Conservation (phyloP, 2,888 invertebrate genomes). For the Xanthorhoe spadicearia region DNA sequence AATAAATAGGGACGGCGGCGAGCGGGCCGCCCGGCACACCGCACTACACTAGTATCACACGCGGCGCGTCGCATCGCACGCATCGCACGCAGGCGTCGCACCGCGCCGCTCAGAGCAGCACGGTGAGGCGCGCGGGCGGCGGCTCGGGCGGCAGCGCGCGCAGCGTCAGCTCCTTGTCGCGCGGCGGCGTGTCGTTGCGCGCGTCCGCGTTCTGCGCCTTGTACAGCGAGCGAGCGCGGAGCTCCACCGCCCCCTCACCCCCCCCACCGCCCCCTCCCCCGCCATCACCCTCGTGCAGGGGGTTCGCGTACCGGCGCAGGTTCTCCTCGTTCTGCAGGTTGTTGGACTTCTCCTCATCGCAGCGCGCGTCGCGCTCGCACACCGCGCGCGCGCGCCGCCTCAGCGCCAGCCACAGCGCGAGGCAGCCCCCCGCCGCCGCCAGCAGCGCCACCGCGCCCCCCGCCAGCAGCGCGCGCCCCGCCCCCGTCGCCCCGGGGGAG, state of each 20-base stretch:
- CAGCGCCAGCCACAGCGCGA: constrained; percentile 53
- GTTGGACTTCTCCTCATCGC: constrained; percentile 95
- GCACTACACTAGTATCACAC: constrained; percentile 60
- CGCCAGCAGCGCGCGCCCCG: constrained; percentile 49
- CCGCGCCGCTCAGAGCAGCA: constrained; percentile 64
- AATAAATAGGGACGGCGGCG: constrained; percentile 62
- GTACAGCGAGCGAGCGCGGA: constrained; percentile 88
- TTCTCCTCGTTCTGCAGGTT: constrained; percentile 96
- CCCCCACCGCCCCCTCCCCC: constrained; percentile 64
- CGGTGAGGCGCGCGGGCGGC: constrained; percentile 64
- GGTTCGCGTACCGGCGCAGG: constrained; percentile 92
- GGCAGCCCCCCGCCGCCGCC: constrained; percentile 45
- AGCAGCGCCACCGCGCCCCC: constrained; percentile 53
- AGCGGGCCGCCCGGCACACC: constrained; percentile 33
- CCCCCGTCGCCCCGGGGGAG: constrained; percentile 46
- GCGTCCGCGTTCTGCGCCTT: constrained; percentile 94
- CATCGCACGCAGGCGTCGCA: no score
- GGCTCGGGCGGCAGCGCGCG: constrained; percentile 84
- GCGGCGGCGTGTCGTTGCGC: constrained; percentile 91
- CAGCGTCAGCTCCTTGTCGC: constrained; percentile 91
- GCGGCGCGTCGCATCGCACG: constrained; percentile 11
- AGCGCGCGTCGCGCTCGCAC: constrained; percentile 86
- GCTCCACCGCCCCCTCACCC: constrained; percentile 78
- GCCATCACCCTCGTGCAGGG: constrained; percentile 86
- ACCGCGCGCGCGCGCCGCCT: constrained; percentile 70